Base-by-base conservation (phyloP, 30 jellyfish, hydroid and myxozoan genomes). In the Pelagia noctiluca region DNA sequence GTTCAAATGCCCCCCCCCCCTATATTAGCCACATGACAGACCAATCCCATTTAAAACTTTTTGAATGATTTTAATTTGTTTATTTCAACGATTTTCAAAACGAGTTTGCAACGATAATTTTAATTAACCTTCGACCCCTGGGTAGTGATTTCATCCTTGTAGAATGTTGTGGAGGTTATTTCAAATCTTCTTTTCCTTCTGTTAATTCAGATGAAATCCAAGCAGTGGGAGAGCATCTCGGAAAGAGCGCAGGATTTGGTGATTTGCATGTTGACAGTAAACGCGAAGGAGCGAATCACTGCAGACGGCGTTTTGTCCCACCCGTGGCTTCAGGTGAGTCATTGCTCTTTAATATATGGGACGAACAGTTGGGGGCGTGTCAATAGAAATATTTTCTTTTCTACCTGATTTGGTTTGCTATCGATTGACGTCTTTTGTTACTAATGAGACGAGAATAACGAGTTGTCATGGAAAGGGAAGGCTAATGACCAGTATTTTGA, bases 261-360 rank as follows among this genome's bases (percentile, higher is more conserved):
- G 18, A 3, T 23, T 2, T 63, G 96, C 79, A 86, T 86, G 96
- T 67, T 93, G 66, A 75, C 95, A 8, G 83, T 88, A 21, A 80
- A 93, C 63, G 93, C 97, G 4, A 49, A 82, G 24, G 87, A 93
- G 52, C 71, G 98, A 60, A 81, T 86, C 21, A 80, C 98, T 1
- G 96, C 97, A 2, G 90, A 87, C 52, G 95, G 87, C 1, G 97
- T 90, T 21, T 67, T 93, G 61, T 76, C 86, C 10, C 97, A 93
- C 76, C 94, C 97, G 0, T 93, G 98, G 98, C 89, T 93, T 2
- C 48, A 35, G 71, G 98, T 93, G 75, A 63, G 87, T 37, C 30
- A 35, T 13, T n/a, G 4, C 38, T 16, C 3, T 54, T 53, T 3
- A 24, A n/a, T 63, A 19, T 28, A 33, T 63, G 0, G 25, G 25